Percentiles rank a stretch among this genome's conserved stretches.
phyloP scores from a whole-genome alignment of 2,113 vertebrate species.

The Oxyura jamaicensis region DNA sequence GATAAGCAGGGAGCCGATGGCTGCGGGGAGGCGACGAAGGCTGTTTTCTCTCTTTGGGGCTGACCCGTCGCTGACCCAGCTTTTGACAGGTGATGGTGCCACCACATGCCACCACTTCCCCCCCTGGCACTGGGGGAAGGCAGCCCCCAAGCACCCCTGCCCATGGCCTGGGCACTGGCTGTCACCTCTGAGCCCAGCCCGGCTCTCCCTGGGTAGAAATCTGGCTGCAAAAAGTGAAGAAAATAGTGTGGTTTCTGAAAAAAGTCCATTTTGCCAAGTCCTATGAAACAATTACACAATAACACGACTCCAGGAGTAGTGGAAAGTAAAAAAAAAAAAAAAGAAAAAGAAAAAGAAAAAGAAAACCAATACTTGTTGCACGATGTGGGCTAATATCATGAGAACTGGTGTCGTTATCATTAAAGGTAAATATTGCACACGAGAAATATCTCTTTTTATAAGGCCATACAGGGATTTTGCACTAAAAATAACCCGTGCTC shows the following conservation, averaged over 20 bases:
- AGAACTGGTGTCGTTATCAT: conserved; percentile 10
- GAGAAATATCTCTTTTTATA: conserved; percentile 37
- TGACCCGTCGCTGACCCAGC: conserved; percentile 55
- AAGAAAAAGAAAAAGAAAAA: neutral
- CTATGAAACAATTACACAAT: neutral
- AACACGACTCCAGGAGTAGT: neutral
- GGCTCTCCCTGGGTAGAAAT: no score
- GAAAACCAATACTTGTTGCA: neutral
- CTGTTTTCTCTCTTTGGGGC: conserved; percentile 57
- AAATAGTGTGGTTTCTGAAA: neutral
- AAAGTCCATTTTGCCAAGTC: neutral
- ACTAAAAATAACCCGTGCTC: conserved; percentile 14
- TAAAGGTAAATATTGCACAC: conserved; percentile 43
- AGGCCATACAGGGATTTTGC: conserved; percentile 25
- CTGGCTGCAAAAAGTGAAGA: no score
- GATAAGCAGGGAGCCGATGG: neutral
- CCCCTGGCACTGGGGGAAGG: fast-evolving
- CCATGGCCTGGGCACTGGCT: no score
- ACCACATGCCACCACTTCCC: neutral
- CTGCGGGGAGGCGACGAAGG: neutral
- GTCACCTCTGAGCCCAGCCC: no score
- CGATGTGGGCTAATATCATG: neutral
- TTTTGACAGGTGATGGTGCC: neutral
- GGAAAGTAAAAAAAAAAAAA: neutral
- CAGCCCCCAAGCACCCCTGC: neutral